Percentiles rank a stretch among this genome's conserved stretches.
phyloP scores from a whole-genome alignment of 2,797 vertebrate genomes.

The Brachymystax lenok region DNA sequence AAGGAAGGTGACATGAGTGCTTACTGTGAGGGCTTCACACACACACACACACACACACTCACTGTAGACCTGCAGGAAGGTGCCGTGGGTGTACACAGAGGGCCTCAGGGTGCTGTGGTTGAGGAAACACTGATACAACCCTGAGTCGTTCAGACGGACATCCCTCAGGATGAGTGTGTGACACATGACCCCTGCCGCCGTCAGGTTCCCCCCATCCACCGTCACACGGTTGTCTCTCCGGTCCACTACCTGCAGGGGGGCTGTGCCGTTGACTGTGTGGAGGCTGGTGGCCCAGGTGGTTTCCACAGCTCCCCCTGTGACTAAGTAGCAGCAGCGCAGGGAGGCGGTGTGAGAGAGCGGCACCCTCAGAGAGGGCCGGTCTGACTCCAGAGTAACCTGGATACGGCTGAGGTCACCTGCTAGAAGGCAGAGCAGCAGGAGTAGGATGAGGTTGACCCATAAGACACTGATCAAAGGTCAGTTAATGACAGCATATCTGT shows the following conservation, averaged over 20 bases:
- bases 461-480: not conserved
- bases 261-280: accelerated
- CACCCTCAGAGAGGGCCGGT: slow-evolving; percentile 45
- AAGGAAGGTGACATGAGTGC: not conserved
- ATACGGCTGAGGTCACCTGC: slow-evolving; percentile 19
- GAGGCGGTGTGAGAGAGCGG: accelerated
- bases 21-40: not conserved
- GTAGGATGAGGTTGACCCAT: not conserved
- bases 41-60: slow-evolving; percentile 49
- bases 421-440: slow-evolving; percentile 34
- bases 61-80: slow-evolving; percentile 74
- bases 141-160: slow-evolving; percentile 33
- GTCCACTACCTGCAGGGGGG: accelerated
- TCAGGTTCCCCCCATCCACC: accelerated
- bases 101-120: accelerated
- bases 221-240: accelerated
- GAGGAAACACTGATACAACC: slow-evolving; percentile 66
- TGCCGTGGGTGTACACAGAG: slow-evolving; percentile 45
- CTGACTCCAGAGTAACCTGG: slow-evolving; percentile 23
- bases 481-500: not conserved
- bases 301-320: accelerated
- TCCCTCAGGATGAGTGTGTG: not conserved
- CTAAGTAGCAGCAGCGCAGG: slow-evolving; percentile 59
- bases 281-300: slow-evolving; percentile 13
- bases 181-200: accelerated